Base-by-base conservation (phyloP, 2,888 invertebrate species). In the Caenorhabditis plicata region DNA sequence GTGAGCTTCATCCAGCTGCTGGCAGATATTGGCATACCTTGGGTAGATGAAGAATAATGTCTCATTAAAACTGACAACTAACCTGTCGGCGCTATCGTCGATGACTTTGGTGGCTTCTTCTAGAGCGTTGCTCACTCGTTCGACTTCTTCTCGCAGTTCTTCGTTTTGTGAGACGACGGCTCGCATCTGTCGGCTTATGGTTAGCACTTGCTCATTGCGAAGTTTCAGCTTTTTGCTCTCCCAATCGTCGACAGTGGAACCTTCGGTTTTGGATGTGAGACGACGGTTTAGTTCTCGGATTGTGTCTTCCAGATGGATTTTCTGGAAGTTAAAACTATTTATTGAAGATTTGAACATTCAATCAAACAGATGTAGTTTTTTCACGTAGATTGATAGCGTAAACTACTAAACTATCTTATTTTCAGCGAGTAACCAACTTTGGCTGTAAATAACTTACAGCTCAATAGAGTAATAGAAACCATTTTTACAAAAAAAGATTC, bases 161-260 rank as follows among this genome's bases (percentile, higher is more conserved):
- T 74, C 76, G 52, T 79, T 78, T 50, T 78, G 78, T 7, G 56
- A 33, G 11, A 73, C 57, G 4, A 74, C 73, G 29, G 64, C 77
- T 57, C 75, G 72, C 46, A 77, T 63, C 39, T 77, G 77, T 23
- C 69, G 42, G 53, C 73, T 75, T 25, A 78, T 61, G 5, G 71
- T 63, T 17, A 78, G 35, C 9, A 78, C 78, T 53, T 78, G 78
- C 15, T 78, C 78, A 50, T 73, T 75, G 13, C 78, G 56, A 50
- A 77, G 67, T 31, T 68, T 57, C 41, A 78, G 46, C 50, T 76
- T 77, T 40, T 69, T 61, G 29, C 68, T 58, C 46, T 79, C 78
- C 77, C 77, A 76, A 22, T 78, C 77, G 13, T 48, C 52, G 11
- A 53, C 60, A 2, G 62, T 52, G n/a, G n/a, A n/a, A 4, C 64